Percentiles rank a stretch among this genome's conserved stretches.
Conservation (phyloP, 1,140 invertebrate species). For the Hesperophylax magnus region DNA sequence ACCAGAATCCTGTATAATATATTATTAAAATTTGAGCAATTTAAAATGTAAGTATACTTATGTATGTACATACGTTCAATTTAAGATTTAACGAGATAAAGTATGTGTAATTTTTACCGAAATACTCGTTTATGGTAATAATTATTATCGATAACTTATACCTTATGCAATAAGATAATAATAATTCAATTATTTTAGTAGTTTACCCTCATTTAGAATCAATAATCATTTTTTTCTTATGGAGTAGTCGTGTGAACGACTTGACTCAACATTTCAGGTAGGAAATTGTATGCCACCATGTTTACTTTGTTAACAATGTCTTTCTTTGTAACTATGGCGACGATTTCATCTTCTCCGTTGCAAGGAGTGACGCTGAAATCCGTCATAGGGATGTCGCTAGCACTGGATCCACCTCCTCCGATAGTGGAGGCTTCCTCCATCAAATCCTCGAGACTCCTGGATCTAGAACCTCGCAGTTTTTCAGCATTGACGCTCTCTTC, state of each 20-base stretch:
- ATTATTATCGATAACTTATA: too few relatives aligned
- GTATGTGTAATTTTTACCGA: too few relatives aligned
- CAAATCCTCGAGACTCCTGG: slow-evolving; percentile 49
- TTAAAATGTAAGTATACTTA: too few relatives aligned
- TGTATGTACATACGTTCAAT: too few relatives aligned
- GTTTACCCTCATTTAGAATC: slow-evolving; percentile 34
- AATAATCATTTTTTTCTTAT: not conserved
- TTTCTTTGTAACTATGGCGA: slow-evolving; percentile 69
- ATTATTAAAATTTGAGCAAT: too few relatives aligned
- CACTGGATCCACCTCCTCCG: slow-evolving; percentile 46
- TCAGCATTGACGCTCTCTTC: slow-evolving; percentile 62
- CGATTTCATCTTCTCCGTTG: slow-evolving; percentile 66
- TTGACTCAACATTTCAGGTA: slow-evolving; percentile 61
- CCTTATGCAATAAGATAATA: too few relatives aligned
- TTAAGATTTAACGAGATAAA: too few relatives aligned
- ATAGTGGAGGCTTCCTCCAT: slow-evolving; percentile 53
- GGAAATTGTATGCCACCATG: slow-evolving; percentile 69
- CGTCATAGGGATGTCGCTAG: slow-evolving; percentile 48
- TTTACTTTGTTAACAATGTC: slow-evolving; percentile 65
- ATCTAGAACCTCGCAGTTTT: slow-evolving; percentile 26
- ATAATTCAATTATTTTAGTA: not conserved
- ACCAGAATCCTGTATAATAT: too few relatives aligned
- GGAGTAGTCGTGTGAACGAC: slow-evolving; percentile 30
- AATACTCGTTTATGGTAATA: too few relatives aligned
- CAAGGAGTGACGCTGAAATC: slow-evolving; percentile 60